A percentile compares a stretch with the other conserved stretches of the same genome.
These are phyloP conservation scores for Pimephales promelas DNA, from an alignment of 2,113 vertebrate species.

Conservation along the genomic window DNA sequence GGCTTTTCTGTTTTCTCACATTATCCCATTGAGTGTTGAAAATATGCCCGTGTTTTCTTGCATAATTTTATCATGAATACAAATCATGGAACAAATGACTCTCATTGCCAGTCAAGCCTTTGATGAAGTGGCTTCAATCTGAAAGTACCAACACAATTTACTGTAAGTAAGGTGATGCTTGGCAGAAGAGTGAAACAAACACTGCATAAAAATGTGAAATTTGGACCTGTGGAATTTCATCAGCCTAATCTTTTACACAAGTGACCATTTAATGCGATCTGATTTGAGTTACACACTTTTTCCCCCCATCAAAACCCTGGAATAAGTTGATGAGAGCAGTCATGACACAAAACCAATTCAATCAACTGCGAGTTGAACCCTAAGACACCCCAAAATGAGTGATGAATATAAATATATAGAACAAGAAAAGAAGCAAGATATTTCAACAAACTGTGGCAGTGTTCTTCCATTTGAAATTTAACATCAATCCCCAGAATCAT, in stretches of 20 bases:
- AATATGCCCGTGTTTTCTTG: background rate
- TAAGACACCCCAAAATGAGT: conserved; percentile 18
- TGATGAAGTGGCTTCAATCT: conserved; percentile 8
- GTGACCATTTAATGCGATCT: background rate
- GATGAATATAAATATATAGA: conserved; percentile 23
- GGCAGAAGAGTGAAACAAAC: conserved; percentile 13
- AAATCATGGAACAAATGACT: conserved; percentile 32
- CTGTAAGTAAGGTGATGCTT: background rate
- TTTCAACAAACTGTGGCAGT: conserved; percentile 25
- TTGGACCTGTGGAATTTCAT: background rate
- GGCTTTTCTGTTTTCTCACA: background rate
- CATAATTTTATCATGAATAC: background rate
- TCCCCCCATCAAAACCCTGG: background rate
- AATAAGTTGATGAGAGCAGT: conserved; percentile 1
- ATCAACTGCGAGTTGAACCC: background rate
- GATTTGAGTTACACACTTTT: background rate
- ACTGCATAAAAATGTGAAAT: background rate
- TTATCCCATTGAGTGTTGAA: conserved; percentile 14
- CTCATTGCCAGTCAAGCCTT: background rate
- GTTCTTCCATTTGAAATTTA: conserved; percentile 31
- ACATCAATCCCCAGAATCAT: conserved; percentile 18
- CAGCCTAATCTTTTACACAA: background rate
- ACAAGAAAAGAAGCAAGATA: conserved; percentile 1
- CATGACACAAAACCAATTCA: conserved; percentile 22
- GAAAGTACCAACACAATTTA: background rate